Base-by-base conservation (phyloP, 2,888 invertebrate species). In the Leuctra nigra region DNA sequence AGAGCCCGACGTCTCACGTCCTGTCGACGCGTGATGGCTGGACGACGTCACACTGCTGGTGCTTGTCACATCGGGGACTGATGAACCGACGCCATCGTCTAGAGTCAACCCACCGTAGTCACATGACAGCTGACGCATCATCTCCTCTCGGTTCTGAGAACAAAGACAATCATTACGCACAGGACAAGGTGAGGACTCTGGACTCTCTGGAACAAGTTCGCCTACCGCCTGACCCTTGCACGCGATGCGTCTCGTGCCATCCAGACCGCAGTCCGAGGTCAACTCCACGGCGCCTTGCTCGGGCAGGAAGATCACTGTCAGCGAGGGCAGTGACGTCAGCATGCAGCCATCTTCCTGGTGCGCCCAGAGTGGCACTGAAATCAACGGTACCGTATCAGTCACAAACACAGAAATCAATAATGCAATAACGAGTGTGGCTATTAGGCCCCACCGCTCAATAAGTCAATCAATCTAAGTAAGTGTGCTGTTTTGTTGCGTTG, bases 291-390 rank as follows among this genome's bases (percentile, higher is more conserved):
- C 86, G 33, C 85, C 84, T 67, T 84, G 84, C 68, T 87, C 87
- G 24, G 87, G 87, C 67, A 87, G 77, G 68, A 86, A 88, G 58
- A 86, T 77, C 62, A 85, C 82, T 1, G 87, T 87, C 61, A 87
- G 72, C 29, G 86, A 85, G 3, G 87, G 86, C 63, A 87, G 72
- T 57, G 84, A 84, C 63, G 81, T 81, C 57, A 87, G 73, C 71
- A 86, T 81, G 68, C 87, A 87, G 63, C 81, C 80, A 39, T 73
- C 75, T 33, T 79, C 77, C 35, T 73, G 73, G 53, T 75, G 71
- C n/a, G 87, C 87, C 87, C 87, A 87, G 64, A 80, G 78, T 24
- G 87, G 87, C 62, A 87, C 87, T 87, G 73, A 6, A 69, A 70
- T 4, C n/a, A 46, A 11, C n/a, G n/a, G n/a, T n/a, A n/a, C n/a